Evolutionary conservation across 2,797 vertebrate genomes (phyloP).

Genomic region (Sebastes elongatus): DNA sequence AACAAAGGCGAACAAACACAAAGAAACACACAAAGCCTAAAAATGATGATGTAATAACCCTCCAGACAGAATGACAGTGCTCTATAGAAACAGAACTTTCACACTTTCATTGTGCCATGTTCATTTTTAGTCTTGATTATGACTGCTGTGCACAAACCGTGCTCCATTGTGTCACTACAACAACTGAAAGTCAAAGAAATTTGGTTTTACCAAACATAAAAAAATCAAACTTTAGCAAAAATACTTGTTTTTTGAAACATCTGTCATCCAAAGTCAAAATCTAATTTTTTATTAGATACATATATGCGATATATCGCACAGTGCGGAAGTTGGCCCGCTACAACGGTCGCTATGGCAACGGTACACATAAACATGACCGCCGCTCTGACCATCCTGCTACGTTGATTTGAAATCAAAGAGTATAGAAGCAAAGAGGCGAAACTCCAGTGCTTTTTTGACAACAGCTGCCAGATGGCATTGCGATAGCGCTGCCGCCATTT

Average conservation of each 20-base stretch:
- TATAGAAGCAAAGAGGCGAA: too few species aligned
- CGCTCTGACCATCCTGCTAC: too few species aligned
- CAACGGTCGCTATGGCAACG: too few species aligned
- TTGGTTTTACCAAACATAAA: neutral
- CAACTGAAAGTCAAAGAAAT: neutral
- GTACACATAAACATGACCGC: too few species aligned
- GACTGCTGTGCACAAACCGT: neutral
- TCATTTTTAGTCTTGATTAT: neutral
- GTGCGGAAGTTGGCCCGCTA: too few species aligned
- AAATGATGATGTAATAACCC: neutral
- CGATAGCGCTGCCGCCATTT: too few species aligned
- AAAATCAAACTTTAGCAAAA: neutral
- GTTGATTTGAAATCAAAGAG: too few species aligned
- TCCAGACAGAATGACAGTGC: neutral
- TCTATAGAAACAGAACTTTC: neutral
- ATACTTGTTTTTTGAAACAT: neutral
- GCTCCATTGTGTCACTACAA: neutral
- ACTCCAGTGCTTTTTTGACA: too few species aligned
- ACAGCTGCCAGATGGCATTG: too few species aligned
- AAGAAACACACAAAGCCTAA: neutral
- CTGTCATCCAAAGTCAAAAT: neutral
- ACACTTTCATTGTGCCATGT: neutral
- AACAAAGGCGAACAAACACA: neutral
- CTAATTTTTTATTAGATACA: neutral
- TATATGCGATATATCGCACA: neutral